A percentile compares a stretch with the other conserved stretches of the same genome.
These are phyloP conservation scores for Tridacna gigas DNA, from an alignment of 2,888 invertebrate genomes.

Conservation along the genomic window DNA sequence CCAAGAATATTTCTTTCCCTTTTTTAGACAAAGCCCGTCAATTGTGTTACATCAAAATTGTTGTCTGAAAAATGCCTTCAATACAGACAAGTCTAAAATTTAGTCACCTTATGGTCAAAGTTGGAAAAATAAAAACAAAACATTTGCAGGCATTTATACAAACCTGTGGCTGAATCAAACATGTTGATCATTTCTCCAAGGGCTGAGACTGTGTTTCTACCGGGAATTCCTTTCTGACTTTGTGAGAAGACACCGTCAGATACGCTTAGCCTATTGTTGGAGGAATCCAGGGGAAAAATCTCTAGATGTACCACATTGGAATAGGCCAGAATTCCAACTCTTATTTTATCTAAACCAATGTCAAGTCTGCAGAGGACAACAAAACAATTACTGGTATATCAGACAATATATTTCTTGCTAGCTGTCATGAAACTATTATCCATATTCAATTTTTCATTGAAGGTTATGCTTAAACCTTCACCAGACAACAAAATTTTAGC, in stretches of 20 bases:
- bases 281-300: constrained; percentile 17
- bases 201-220: constrained; percentile 26
- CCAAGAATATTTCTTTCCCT: too few relatives aligned
- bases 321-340: constrained; percentile 38
- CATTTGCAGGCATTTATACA: background rate
- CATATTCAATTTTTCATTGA: too few relatives aligned
- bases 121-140: background rate
- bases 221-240: background rate
- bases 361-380: constrained; percentile 29
- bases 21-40: too few relatives aligned
- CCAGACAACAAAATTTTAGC: too few relatives aligned
- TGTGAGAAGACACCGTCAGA: background rate
- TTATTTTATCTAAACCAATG: constrained; percentile 41
- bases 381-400: background rate
- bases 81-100: too few relatives aligned
- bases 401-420: too few relatives aligned
- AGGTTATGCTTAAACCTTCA: too few relatives aligned
- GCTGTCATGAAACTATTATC: too few relatives aligned
- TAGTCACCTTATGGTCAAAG: too few relatives aligned
- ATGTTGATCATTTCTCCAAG: constrained; percentile 8
- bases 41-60: too few relatives aligned
- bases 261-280: constrained; percentile 3
- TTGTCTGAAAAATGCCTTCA: too few relatives aligned
- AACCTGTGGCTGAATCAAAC: constrained; percentile 24
- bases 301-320: constrained; percentile 30